Conservation (phyloP, 2,113 vertebrate species). For the Vireo altiloquus region DNA sequence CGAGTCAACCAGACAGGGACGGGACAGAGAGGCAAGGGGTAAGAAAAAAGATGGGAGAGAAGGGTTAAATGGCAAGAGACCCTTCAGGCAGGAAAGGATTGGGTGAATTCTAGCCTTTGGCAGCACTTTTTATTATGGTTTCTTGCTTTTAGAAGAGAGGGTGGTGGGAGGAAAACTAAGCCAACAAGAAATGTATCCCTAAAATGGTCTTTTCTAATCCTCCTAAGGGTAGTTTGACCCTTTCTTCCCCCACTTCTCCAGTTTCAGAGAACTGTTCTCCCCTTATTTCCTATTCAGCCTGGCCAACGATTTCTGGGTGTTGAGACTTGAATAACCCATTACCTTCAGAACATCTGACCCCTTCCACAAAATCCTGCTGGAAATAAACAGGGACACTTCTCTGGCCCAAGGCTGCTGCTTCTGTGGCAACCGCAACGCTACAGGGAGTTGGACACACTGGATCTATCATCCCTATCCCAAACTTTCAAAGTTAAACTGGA, state of each 20-base stretch:
- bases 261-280: background rate
- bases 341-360: background rate
- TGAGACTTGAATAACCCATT: accelerated
- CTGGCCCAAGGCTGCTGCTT: background rate
- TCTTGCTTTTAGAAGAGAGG: background rate
- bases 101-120: background rate
- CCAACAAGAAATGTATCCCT: background rate
- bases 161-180: background rate
- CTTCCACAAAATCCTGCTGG: background rate
- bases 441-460: background rate
- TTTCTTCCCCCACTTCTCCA: background rate
- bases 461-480: background rate
- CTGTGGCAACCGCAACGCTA: background rate
- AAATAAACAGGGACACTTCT: background rate
- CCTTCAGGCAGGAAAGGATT: background rate
- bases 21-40: background rate
- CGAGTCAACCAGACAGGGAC: background rate
- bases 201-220: background rate
- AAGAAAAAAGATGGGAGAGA: background rate
- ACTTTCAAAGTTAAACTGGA: background rate
- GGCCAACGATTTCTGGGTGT: background rate
- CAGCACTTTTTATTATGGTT: background rate
- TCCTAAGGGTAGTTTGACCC: background rate
- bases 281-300: background rate
- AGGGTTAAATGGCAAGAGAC: background rate